Conservation (phyloP, 1,140 invertebrate genomes). For the Papilio dardanus region DNA sequence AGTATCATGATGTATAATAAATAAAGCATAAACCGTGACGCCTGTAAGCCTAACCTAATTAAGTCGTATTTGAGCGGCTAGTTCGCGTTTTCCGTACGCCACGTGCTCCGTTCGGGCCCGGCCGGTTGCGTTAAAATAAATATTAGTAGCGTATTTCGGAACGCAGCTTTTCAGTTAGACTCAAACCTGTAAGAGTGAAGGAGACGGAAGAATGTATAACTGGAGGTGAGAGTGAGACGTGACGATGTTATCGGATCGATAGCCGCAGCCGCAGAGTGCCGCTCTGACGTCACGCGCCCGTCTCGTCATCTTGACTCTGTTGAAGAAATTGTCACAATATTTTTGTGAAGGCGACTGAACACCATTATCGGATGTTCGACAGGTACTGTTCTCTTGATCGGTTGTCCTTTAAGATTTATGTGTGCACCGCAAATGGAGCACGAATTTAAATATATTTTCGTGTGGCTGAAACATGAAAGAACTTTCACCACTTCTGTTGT, state of each 20-base stretch:
- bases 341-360: slow-evolving; percentile 59
- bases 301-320: slow-evolving; percentile 78
- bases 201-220: slow-evolving; percentile 51
- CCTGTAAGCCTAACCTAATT: slow-evolving; percentile 33
- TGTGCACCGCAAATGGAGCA: slow-evolving; percentile 39
- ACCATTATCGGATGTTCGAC: slow-evolving; percentile 50
- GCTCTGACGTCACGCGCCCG: slow-evolving; percentile 76
- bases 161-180: slow-evolving; percentile 68
- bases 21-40: slow-evolving; percentile 30
- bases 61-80: slow-evolving; percentile 34
- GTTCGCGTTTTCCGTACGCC: slow-evolving; percentile 47
- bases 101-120: slow-evolving; percentile 67
- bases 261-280: slow-evolving; percentile 80
- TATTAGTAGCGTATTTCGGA: slow-evolving; percentile 80
- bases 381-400: slow-evolving; percentile 43
- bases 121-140: slow-evolving; percentile 79
- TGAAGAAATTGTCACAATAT: slow-evolving; percentile 78
- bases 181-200: slow-evolving; percentile 54
- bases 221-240: slow-evolving; percentile 60
- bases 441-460: slow-evolving; percentile 38
- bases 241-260: slow-evolving; percentile 73
- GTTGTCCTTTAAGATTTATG: slow-evolving; percentile 38
- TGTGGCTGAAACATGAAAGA: slow-evolving; percentile 23
- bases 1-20: background rate
- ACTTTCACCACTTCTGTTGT: slow-evolving; percentile 1